Conservation (phyloP, 2,888 invertebrate genomes). For the Stictocephala bisonia region DNA sequence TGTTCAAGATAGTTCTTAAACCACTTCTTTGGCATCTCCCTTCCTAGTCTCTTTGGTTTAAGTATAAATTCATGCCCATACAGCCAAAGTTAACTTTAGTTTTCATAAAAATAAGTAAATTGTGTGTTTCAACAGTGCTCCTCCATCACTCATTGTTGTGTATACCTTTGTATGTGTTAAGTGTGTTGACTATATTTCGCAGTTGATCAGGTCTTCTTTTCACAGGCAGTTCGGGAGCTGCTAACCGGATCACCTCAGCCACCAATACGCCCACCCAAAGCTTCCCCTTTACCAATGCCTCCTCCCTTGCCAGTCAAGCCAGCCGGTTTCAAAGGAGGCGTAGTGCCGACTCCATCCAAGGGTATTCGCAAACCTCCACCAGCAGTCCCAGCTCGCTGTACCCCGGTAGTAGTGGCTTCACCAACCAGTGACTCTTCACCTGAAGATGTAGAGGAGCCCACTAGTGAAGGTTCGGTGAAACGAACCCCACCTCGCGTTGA, state of each 20-base stretch:
- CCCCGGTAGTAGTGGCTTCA: conserved; percentile 59
- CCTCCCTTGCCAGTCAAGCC: conserved; percentile 61
- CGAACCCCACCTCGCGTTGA: conserved; percentile 47
- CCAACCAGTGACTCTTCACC: conserved; percentile 60
- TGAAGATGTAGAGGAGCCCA: conserved; percentile 48
- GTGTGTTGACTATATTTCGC: conserved; percentile 9
- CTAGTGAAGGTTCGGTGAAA: conserved; percentile 46
- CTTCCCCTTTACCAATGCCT: conserved; percentile 55
- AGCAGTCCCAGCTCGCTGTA: conserved; percentile 52
- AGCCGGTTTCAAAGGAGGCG: conserved; percentile 53
- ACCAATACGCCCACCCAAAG: conserved; percentile 53
- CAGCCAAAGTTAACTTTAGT: no score
- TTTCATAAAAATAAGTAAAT: no score
- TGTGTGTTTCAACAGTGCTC: no score
- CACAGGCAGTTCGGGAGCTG: conserved; percentile 72
- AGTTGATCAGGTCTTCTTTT: conserved; percentile 62
- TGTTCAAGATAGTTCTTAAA: no score
- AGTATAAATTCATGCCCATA: no score
- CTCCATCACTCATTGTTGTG: no score
- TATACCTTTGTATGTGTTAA: no score
- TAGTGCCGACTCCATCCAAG: conserved; percentile 54
- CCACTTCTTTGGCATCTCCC: no score
- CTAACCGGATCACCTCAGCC: conserved; percentile 53
- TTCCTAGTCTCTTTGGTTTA: no score
- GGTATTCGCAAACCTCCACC: conserved; percentile 55